phyloP scores from a whole-genome alignment of 2,888 invertebrate species.

The Aphrophora alni region DNA sequence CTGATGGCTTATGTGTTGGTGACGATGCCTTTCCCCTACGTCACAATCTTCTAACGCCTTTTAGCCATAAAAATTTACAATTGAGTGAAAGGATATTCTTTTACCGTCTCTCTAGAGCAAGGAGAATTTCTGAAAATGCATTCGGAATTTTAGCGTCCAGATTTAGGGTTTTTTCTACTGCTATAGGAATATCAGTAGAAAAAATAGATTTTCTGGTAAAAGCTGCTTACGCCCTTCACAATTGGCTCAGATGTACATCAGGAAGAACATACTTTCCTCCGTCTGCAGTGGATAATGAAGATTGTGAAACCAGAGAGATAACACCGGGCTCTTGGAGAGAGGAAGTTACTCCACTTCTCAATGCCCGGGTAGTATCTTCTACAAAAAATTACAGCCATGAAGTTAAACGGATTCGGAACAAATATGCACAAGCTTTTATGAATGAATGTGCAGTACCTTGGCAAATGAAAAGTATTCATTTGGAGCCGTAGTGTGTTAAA shows the following conservation, averaged over 20 bases:
- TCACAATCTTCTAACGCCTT: conserved; percentile 44
- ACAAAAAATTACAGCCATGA: too few relatives aligned
- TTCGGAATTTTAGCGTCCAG: conserved; percentile 44
- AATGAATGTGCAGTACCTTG: too few relatives aligned
- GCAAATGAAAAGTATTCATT: too few relatives aligned
- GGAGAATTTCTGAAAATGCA: conserved; percentile 46
- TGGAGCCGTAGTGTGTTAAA: too few relatives aligned
- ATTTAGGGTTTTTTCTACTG: conserved; percentile 44
- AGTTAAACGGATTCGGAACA: too few relatives aligned
- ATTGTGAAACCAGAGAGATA: conserved; percentile 12
- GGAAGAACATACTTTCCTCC: not conserved
- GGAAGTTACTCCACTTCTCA: not conserved
- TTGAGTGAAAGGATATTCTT: conserved; percentile 41
- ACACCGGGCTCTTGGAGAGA: conserved; percentile 17
- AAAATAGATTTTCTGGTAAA: conserved; percentile 9
- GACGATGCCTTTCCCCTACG: conserved; percentile 48
- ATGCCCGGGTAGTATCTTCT: too few relatives aligned
- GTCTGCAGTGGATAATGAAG: conserved; percentile 17
- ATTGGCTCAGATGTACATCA: not conserved
- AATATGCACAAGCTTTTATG: too few relatives aligned
- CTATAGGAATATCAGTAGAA: not conserved
- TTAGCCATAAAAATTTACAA: not conserved
- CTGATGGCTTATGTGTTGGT: conserved; percentile 33
- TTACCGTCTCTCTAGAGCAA: conserved; percentile 44
- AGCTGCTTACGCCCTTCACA: conserved; percentile 23